Evolutionary conservation across 92 coral and sea anemone genomes (phyloP).

Genomic region (Heliopora coerulea): DNA sequence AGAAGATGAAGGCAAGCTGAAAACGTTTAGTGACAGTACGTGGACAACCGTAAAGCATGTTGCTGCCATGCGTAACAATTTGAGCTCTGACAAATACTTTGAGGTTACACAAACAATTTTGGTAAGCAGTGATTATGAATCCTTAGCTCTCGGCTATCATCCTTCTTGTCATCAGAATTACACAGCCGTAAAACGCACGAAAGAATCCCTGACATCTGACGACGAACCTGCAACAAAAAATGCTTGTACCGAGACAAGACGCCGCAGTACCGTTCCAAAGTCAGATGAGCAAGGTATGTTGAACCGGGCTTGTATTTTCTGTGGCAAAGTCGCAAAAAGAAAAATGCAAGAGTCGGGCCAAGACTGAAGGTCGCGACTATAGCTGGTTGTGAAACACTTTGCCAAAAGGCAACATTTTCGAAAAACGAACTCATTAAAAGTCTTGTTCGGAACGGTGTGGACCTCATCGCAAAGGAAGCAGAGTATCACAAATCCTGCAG

Average conservation of each 20-base stretch:
- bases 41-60: conserved; percentile 10
- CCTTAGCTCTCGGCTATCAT: neutral
- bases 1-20: conserved; percentile 14
- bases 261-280: conserved; percentile 20
- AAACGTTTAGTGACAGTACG: conserved; percentile 15
- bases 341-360: conserved; percentile 27
- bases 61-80: conserved; percentile 23
- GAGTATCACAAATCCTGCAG: conserved; percentile 31
- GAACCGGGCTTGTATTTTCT: conserved; percentile 31
- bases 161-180: conserved; percentile 9
- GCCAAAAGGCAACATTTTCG: conserved; percentile 11
- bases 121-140: conserved; percentile 20
- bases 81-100: conserved; percentile 28
- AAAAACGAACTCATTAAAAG: conserved; percentile 27
- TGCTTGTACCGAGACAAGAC: conserved; percentile 4
- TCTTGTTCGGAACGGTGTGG: conserved; percentile 29
- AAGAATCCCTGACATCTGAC: neutral
- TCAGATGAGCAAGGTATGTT: conserved; percentile 21
- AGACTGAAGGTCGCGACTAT: conserved; percentile 29
- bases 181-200: conserved; percentile 10
- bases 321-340: conserved; percentile 31
- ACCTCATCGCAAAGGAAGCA: conserved; percentile 39
- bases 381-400: conserved; percentile 23
- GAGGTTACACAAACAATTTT: conserved; percentile 19
- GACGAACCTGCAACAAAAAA: neutral